phyloP scores from a whole-genome alignment of 2,888 invertebrate genomes.

The Cheilosia grossa region DNA sequence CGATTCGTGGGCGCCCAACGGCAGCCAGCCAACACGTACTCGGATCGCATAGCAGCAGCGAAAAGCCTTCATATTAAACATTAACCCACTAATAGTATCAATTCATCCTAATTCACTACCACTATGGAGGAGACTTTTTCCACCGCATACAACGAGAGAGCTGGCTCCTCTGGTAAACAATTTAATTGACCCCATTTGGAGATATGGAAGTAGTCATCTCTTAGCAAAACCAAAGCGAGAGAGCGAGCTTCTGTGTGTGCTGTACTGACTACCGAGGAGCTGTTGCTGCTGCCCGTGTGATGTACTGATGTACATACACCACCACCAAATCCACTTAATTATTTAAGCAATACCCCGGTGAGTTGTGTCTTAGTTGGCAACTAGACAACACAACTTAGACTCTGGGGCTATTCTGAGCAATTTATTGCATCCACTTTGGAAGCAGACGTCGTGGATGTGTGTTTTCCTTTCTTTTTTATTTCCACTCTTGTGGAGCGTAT shows the following conservation, averaged over 20 bases:
- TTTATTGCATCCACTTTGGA: constrained; percentile 64
- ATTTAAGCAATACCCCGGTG: constrained; percentile 70
- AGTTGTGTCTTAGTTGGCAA: constrained; percentile 68
- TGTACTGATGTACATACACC: constrained; percentile 55
- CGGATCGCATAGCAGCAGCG: constrained; percentile 40
- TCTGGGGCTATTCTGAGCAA: constrained; percentile 41
- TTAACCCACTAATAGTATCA: constrained; percentile 72
- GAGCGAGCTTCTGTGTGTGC: constrained; percentile 26
- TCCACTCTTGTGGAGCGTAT: too few relatives aligned
- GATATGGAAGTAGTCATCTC: constrained; percentile 61
- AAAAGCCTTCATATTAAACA: constrained; percentile 73
- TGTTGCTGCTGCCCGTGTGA: constrained; percentile 30
- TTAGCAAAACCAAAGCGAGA: constrained; percentile 36
- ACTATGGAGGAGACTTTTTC: constrained; percentile 6
- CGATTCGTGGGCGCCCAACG: constrained; percentile 72
- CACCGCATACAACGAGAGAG: neutral
- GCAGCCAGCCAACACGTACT: constrained; percentile 39
- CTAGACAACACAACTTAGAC: constrained; percentile 59
- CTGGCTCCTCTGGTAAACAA: constrained; percentile 51
- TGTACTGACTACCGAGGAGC: constrained; percentile 5
- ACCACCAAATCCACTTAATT: constrained; percentile 68
- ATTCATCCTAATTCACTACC: constrained; percentile 63
- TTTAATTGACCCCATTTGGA: constrained; percentile 73
- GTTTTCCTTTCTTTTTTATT: neutral
- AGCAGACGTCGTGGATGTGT: constrained; percentile 27